Evolutionary conservation across 2,113 vertebrate species (phyloP).

Genomic region (Osmerus mordax): DNA sequence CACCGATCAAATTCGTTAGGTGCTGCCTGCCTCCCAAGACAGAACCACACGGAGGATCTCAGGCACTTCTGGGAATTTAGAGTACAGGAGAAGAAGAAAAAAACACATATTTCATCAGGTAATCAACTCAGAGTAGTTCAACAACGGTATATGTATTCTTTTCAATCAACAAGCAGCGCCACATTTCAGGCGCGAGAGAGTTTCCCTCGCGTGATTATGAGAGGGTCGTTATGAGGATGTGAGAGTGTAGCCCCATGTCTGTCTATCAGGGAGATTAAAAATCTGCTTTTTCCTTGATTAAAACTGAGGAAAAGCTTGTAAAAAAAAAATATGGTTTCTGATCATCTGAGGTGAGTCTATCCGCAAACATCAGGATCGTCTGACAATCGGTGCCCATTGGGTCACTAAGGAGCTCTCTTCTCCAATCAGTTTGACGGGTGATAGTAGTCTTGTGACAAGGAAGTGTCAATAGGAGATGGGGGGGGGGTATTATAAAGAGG

Average conservation of each 20-base stretch:
- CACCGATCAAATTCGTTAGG: constrained; percentile 74
- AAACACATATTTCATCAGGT: neutral
- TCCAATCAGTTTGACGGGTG: neutral
- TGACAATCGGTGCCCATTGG: no score
- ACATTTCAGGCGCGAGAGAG: neutral
- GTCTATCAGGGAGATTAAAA: no score
- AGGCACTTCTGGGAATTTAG: constrained; percentile 4
- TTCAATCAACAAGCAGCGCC: neutral
- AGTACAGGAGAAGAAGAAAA: neutral
- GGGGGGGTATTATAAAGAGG: neutral
- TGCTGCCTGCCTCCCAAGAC: constrained; percentile 39
- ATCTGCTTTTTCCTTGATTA: constrained; percentile 60
- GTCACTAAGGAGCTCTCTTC: no score
- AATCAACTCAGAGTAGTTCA: neutral
- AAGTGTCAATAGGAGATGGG: neutral
- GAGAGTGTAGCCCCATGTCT: constrained; percentile 37
- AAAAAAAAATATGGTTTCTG: constrained; percentile 33
- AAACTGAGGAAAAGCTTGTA: constrained; percentile 43
- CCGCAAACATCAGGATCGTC: no score
- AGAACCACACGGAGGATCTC: constrained; percentile 7
- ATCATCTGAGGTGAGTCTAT: constrained; percentile 37
- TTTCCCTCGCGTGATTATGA: neutral
- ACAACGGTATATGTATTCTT: constrained; percentile 4
- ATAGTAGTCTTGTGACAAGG: neutral
- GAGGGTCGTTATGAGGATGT: neutral